Percentiles rank a stretch among this genome's conserved stretches.
Evolutionary conservation across 1,140 invertebrate species (phyloP).

Genomic region (Paramacrobiotus metropolitanus): DNA sequence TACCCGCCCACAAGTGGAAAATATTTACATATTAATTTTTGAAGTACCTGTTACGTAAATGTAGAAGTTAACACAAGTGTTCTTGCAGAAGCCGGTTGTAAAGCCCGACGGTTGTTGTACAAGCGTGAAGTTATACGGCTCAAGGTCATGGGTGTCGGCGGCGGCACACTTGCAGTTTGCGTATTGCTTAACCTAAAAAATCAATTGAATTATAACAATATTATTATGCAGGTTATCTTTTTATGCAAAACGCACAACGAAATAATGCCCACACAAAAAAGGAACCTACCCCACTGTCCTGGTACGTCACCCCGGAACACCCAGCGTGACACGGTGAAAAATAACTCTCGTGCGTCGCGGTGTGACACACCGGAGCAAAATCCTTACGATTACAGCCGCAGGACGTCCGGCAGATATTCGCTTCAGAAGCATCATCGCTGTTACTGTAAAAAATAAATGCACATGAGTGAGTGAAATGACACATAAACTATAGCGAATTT

Average conservation of each 20-base stretch:
- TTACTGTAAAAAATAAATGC: too few relatives aligned
- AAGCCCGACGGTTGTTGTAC: not conserved
- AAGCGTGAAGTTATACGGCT: too few relatives aligned
- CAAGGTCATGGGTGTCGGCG: not conserved
- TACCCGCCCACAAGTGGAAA: too few relatives aligned
- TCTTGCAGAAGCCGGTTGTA: not conserved
- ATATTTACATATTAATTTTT: not conserved
- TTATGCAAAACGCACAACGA: not conserved
- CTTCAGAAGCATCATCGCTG: too few relatives aligned
- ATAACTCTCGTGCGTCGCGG: not conserved
- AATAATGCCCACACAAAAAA: not conserved
- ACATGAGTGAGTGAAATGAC: too few relatives aligned
- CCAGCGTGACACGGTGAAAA: constrained; percentile 2
- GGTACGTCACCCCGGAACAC: not conserved
- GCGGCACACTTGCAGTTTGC: not conserved
- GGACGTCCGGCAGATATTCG: not conserved
- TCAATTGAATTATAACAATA: too few relatives aligned
- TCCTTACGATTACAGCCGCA: not conserved
- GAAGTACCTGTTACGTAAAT: not conserved
- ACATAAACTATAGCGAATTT: too few relatives aligned
- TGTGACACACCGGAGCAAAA: not conserved
- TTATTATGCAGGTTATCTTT: not conserved
- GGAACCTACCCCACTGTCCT: not conserved
- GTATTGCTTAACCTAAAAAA: not conserved
- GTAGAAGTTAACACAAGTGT: not conserved